phyloP scores from a whole-genome alignment of 2,888 invertebrate species.

The Pammene fasciana region DNA sequence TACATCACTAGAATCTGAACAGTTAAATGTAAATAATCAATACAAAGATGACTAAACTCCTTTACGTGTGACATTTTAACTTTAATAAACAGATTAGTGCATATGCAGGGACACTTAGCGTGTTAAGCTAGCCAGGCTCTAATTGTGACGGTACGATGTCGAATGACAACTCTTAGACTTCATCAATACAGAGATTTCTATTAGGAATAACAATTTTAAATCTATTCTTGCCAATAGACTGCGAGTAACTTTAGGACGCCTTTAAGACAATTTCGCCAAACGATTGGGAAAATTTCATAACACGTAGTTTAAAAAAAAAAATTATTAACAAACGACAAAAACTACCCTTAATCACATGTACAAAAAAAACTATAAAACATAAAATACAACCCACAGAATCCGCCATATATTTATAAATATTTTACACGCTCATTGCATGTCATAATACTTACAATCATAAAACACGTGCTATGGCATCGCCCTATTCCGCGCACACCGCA shows the following conservation, averaged over 20 bases:
- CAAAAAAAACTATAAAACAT: background rate
- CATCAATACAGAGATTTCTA: background rate
- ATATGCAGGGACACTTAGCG: no score
- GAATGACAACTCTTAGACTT: no score
- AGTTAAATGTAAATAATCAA: no score
- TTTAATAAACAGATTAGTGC: no score
- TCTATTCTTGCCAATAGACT: slow-evolving; percentile 22
- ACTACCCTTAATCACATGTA: background rate
- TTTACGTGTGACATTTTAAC: no score
- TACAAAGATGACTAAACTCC: no score
- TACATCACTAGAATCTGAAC: no score
- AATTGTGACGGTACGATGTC: no score
- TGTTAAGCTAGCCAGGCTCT: no score
- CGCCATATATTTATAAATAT: background rate
- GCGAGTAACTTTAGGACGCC: slow-evolving; percentile 30
- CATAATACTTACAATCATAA: background rate
- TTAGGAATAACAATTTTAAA: slow-evolving; percentile 2
- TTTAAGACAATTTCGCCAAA: slow-evolving; percentile 24
- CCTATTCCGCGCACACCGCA: slow-evolving; percentile 1
- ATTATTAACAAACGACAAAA: background rate
- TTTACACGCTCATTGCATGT: background rate
- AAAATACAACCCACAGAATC: slow-evolving; percentile 9
- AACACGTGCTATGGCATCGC: slow-evolving; percentile 23
- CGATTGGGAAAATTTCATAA: slow-evolving; percentile 17
- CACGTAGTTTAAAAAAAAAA: background rate